Percentiles rank a stretch among this genome's conserved stretches.
Evolutionary conservation across 2,888 invertebrate species (phyloP).

Genomic region (Mythimna impura): DNA sequence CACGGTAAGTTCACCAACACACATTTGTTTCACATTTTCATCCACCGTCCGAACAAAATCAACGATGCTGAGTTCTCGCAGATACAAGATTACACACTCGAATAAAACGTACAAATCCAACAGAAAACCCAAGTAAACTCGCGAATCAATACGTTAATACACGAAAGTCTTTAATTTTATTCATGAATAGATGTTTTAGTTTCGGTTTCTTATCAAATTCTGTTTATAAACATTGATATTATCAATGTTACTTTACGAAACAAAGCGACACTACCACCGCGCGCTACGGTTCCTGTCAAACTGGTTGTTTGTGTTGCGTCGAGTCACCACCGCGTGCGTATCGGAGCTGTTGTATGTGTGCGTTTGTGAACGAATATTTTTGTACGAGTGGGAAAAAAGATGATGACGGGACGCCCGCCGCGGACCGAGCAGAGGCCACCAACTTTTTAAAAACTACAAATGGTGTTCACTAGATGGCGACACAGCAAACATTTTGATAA

Average conservation of each 20-base stretch:
- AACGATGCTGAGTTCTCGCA: conserved; percentile 82
- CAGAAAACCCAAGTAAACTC: conserved; percentile 73
- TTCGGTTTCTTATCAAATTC: conserved; percentile 72
- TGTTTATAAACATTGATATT: conserved; percentile 88
- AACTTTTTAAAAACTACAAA: conserved; percentile 32
- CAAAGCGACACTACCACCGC: conserved; percentile 75
- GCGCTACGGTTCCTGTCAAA: conserved; percentile 79
- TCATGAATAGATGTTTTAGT: conserved; percentile 68
- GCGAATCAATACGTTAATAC: conserved; percentile 62
- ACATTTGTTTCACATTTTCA: conserved; percentile 88
- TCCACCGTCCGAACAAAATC: conserved; percentile 82
- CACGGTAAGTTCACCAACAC: conserved; percentile 78
- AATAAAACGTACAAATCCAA: conserved; percentile 85
- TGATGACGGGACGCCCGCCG: conserved; percentile 15
- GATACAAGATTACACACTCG: conserved; percentile 87
- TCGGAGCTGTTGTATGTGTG: conserved; percentile 44
- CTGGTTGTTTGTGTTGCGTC: conserved; percentile 76
- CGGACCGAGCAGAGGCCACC: conserved; percentile 16
- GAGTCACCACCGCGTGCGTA: conserved; percentile 40
- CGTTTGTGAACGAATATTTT: conserved; percentile 56
- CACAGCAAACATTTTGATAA: background rate
- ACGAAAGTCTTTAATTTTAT: conserved; percentile 73
- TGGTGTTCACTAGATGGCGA: conserved; percentile 55
- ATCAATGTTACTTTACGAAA: conserved; percentile 78
- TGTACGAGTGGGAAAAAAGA: conserved; percentile 44